These are phyloP conservation scores for Panorpa germanica DNA, from an alignment of 2,888 invertebrate species.

Conservation along the genomic window DNA sequence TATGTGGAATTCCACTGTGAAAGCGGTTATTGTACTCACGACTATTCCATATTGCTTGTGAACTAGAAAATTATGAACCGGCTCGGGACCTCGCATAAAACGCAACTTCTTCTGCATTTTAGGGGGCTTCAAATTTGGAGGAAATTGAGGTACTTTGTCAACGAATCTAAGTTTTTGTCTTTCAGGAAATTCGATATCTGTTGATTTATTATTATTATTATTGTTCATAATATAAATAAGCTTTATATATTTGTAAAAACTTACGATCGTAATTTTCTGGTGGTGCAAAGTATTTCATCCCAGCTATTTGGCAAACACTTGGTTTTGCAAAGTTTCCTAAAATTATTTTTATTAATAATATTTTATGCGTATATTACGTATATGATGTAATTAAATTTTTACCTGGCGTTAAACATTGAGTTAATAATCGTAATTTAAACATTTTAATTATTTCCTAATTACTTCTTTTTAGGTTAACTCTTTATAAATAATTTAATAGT, in stretches of 20 bases:
- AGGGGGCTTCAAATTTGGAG: conserved; percentile 44
- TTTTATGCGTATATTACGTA: too few species aligned
- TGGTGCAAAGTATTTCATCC: conserved; percentile 49
- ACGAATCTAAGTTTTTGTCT: conserved; percentile 45
- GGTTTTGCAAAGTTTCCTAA: too few species aligned
- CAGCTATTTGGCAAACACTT: conserved; percentile 30
- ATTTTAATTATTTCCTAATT: too few species aligned
- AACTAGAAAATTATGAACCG: conserved; percentile 62
- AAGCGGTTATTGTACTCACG: too few species aligned
- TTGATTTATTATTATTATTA: conserved; percentile 7
- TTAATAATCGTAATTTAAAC: too few species aligned
- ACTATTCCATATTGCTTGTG: conserved; percentile 88
- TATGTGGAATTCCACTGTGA: too few species aligned
- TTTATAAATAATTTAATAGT: too few species aligned
- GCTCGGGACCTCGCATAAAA: conserved; percentile 85
- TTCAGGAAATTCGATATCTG: conserved; percentile 56
- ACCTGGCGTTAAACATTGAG: too few species aligned
- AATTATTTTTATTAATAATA: too few species aligned
- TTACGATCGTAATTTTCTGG: conserved; percentile 49
- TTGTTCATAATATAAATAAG: conserved; percentile 9
- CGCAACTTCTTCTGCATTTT: conserved; percentile 70
- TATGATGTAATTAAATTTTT: too few species aligned
- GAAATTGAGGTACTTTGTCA: conserved; percentile 54
- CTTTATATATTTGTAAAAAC: conserved; percentile 13
- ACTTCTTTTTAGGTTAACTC: too few species aligned